Base-by-base conservation (phyloP, 2,797 vertebrate genomes). In the Gymnothorax reevesii region DNA sequence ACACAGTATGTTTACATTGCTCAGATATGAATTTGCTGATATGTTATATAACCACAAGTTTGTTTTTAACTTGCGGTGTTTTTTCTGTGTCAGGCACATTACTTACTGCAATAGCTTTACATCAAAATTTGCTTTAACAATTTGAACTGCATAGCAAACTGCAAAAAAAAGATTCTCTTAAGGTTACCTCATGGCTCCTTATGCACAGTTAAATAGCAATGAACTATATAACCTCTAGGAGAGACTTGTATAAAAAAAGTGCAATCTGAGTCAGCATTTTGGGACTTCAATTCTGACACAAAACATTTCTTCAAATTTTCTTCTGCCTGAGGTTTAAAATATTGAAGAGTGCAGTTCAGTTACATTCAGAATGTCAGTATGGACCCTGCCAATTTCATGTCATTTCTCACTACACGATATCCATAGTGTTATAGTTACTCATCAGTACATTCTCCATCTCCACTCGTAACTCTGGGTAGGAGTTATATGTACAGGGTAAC, bases 381-480 rank as follows among this genome's bases (percentile, higher is more conserved):
- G 77, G 77, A 80, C 33, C 42, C 42, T 52, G 62, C 62, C 54
- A 80, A 3, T 2, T 12, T 0, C 20, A 49, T n/a, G n/a, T n/a
- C n/a, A 3, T 83, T 22, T 25, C 82, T 60, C 10, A 83, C 55
- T 83, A 83, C 22, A 83, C 52, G 69, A 84, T 69, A 54, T 84
- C 83, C 62, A 84, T 84, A 9, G 62, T 84, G 42, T 54, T 66
- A 9, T 55, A 84, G 49, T 84, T 71, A n/a, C 64, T 84, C 20
- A 62, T 69, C 42, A 66, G 20, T 85, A 85, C 5, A 57, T 75
- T 77, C 69, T 77, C 69, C 55, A 77, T 85, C 55, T 85, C 69
- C 52, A n/a, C 84, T 25, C 55, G 54, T n/a, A 85, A 25, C 84
- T 85, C 84, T 25, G 84, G 66, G 52, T 85, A 85, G 66, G 52